Conservation (phyloP, 2,113 vertebrate species). For the Grus americana region DNA sequence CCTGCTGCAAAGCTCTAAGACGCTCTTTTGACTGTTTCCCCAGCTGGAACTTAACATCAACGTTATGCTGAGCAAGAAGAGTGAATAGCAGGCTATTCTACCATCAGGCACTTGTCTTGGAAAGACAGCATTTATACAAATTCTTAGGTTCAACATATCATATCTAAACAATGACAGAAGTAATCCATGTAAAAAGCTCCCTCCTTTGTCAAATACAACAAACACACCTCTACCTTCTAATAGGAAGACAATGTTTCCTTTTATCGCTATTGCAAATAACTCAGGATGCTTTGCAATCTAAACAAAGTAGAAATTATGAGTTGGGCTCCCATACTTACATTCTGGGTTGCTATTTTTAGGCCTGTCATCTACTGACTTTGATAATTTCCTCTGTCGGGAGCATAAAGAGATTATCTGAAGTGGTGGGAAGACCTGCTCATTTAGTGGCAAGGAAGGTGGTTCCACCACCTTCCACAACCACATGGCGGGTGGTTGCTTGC, state of each 20-base stretch:
- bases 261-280: neutral
- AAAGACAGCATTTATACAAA: neutral
- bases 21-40: neutral
- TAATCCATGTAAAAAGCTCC: neutral
- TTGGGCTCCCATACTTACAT: neutral
- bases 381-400: neutral
- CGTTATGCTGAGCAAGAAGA: neutral
- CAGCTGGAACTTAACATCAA: neutral
- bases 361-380: neutral
- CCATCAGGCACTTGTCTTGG: neutral
- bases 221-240: neutral
- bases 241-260: neutral
- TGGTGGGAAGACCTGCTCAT: neutral
- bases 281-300: neutral
- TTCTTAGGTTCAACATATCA: neutral
- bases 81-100: neutral
- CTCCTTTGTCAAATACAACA: neutral
- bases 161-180: neutral
- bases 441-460: neutral
- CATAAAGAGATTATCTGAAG: neutral
- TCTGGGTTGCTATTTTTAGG: neutral
- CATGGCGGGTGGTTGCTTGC: neutral
- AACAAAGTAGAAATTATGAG: neutral
- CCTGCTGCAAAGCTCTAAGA: neutral
- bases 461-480: neutral